phyloP scores from a whole-genome alignment of 2,888 invertebrate species.

The Agonopterix heracliana region DNA sequence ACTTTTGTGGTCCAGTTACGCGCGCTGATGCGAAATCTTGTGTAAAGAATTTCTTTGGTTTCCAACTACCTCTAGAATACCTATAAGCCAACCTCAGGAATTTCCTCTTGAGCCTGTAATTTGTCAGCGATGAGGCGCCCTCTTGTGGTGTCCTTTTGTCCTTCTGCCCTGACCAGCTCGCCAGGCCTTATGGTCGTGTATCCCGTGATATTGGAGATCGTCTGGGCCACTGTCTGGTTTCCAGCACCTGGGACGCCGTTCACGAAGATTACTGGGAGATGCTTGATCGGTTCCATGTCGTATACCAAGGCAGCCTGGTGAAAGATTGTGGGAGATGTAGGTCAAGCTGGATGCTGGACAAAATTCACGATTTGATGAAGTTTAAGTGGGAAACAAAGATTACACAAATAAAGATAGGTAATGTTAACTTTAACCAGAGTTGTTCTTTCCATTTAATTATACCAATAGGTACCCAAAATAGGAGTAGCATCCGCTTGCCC shows the following conservation, averaged over 20 bases:
- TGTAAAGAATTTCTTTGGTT: no score
- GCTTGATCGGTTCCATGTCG: slow-evolving; percentile 64
- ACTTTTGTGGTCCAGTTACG: no score
- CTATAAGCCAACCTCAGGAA: slow-evolving; percentile 48
- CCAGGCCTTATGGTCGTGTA: slow-evolving; percentile 66
- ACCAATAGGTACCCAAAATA: no score
- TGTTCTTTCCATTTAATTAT: no score
- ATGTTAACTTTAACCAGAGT: no score
- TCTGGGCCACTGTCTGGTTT: slow-evolving; percentile 65
- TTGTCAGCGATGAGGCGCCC: slow-evolving; percentile 67
- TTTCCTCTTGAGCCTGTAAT: slow-evolving; percentile 53
- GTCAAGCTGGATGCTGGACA: no score
- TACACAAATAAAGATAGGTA: no score
- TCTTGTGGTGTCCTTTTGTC: slow-evolving; percentile 63
- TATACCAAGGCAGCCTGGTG: slow-evolving; percentile 39
- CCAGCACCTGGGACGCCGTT: slow-evolving; percentile 71
- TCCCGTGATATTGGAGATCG: slow-evolving; percentile 63
- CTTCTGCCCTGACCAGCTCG: slow-evolving; percentile 64
- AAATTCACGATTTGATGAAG: no score
- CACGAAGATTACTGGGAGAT: slow-evolving; percentile 67
- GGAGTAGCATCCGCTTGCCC: no score
- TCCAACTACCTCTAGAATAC: no score
- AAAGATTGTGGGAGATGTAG: not conserved
- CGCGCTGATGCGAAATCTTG: no score
- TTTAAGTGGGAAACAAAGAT: no score